Evolutionary conservation across 2,797 vertebrate genomes (phyloP).

Genomic region (Melanogrammus aeglefinus): DNA sequence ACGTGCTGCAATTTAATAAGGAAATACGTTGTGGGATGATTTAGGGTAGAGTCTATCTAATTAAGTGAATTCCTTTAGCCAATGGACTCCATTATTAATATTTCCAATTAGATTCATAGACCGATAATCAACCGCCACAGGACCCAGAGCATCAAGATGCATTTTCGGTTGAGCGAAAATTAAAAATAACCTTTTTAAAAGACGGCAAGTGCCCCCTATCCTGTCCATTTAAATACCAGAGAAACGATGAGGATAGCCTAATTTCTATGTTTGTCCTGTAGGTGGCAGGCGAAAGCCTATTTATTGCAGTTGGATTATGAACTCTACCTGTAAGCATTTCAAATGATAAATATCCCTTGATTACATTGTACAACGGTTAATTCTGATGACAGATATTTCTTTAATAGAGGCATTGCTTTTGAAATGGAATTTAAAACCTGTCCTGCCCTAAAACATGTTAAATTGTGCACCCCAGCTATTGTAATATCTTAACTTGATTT

Average conservation of each 20-base stretch:
- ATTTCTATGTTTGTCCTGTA: neutral
- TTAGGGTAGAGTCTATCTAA: neutral
- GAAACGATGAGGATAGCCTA: neutral
- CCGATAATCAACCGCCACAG: neutral
- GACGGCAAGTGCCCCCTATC: neutral
- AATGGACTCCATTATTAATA: neutral
- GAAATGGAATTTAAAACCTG: neutral
- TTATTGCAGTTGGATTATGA: neutral
- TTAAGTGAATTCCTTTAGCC: neutral
- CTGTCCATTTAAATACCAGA: neutral
- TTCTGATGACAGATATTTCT: neutral
- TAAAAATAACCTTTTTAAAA: neutral
- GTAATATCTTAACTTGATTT: neutral
- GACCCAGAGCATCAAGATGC: neutral
- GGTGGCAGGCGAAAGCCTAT: neutral
- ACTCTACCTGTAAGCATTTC: neutral
- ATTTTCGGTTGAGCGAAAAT: neutral
- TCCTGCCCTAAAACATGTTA: neutral
- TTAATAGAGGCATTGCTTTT: neutral
- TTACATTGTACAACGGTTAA: neutral
- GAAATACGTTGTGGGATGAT: neutral
- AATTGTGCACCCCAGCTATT: neutral
- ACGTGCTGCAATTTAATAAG: neutral
- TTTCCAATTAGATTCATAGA: constrained; percentile 3
- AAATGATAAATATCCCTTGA: neutral